Base-by-base conservation (phyloP, 2,797 vertebrate genomes). In the Tangara arthus region DNA sequence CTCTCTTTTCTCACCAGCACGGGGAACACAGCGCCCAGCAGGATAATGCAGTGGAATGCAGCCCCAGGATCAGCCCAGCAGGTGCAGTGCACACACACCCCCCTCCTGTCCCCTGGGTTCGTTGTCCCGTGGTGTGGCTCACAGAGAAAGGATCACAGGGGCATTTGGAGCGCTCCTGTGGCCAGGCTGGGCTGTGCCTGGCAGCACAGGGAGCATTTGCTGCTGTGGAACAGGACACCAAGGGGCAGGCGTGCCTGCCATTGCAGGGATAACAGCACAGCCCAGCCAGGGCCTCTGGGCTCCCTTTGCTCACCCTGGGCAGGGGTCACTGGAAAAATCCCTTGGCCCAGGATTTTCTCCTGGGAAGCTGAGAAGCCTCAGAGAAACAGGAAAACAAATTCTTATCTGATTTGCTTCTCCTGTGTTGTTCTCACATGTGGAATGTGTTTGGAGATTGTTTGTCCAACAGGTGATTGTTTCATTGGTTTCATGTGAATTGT, bases 101-200 rank as follows among this genome's bases (percentile, higher is more conserved):
- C 60, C 23, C 60, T 80, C 53, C 60, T 19, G 17, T 10, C 59
- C 6, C 17, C 11, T 32, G 68, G 68, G 66, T 76, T 53, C 60
- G 39, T 35, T n/a, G 53, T 73, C 28, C 41, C 12, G 0, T 22
- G n/a, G 4, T 2, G 50, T 0, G 8, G 68, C 5, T 14, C 55
- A 59, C 64, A 61, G 75, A 11, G 59, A 44, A 73, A 41, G 34
- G 35, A 52, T 39, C 68, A 30, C 0, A 1, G 68, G 60, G 68
- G 17, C 42, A n/a, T 10, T 26, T 39, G 50, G 42, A 80, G 41
- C 49, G 19, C 42, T 59, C 30, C 9, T 6, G 15, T 49, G 39
- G 26, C 32, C 0, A 6, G 47, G 64, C 59, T 28, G 26, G 6
- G 1, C n/a, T 6, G 7, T 9, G 19, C 20, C 21, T 0, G 7